Evolutionary conservation across 2,888 invertebrate species (phyloP).

Genomic region (Melinaea menophilus): DNA sequence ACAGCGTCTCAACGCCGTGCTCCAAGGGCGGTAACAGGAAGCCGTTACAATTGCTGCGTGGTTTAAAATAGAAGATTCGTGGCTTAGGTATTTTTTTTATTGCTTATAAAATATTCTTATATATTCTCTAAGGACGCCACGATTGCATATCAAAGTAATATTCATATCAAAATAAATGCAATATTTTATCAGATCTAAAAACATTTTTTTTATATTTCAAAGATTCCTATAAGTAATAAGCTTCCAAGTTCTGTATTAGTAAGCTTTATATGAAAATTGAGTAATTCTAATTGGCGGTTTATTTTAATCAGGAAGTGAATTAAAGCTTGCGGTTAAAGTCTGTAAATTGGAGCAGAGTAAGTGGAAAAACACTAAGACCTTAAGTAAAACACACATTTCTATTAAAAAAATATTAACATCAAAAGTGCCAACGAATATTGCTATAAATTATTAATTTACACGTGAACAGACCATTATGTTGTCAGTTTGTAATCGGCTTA

Average conservation of each 20-base stretch:
- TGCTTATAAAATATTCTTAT: background rate
- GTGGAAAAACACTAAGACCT: slow-evolving; percentile 23
- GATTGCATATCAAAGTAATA: no score
- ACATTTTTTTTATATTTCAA: no score
- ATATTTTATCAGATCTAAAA: no score
- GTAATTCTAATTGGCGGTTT: no score
- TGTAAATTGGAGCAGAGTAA: slow-evolving; percentile 9
- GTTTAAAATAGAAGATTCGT: slow-evolving; percentile 1
- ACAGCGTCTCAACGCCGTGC: slow-evolving; percentile 40
- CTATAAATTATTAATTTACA: background rate
- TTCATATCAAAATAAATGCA: no score
- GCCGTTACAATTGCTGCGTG: slow-evolving; percentile 42
- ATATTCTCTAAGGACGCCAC: background rate
- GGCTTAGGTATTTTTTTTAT: background rate
- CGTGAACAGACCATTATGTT: slow-evolving; percentile 19
- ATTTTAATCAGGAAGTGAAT: no score
- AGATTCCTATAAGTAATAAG: no score
- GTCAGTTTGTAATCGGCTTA: slow-evolving; percentile 24
- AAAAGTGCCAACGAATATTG: background rate
- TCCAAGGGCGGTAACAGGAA: slow-evolving; percentile 46
- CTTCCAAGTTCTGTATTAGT: no score
- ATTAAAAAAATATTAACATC: no score
- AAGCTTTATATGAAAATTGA: background rate
- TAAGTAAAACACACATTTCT: slow-evolving; percentile 11
- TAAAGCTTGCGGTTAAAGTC: background rate